Conservation (phyloP, 2,888 invertebrate genomes). For the Drosophila infuscata region DNA sequence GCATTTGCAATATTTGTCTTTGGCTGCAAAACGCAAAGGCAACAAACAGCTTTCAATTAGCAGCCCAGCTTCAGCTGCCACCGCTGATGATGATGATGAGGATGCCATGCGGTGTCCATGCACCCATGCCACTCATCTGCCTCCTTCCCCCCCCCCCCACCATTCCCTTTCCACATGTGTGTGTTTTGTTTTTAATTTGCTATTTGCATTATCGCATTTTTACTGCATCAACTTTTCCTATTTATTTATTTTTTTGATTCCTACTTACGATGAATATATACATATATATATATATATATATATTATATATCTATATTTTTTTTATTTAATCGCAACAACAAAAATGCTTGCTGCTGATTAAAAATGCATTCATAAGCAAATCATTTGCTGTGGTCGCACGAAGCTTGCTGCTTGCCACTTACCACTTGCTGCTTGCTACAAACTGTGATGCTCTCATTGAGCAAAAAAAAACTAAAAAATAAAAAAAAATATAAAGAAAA, state of each 20-base stretch:
- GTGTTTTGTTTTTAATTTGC: constrained; percentile 66
- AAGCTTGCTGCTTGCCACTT: not conserved
- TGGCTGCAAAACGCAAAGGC: constrained; percentile 78
- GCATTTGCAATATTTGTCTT: constrained; percentile 77
- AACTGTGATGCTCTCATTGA: not conserved
- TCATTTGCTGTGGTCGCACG: constrained; percentile 22
- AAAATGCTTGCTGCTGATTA: constrained; percentile 57
- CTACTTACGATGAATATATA: not conserved
- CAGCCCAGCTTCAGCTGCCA: constrained; percentile 22
- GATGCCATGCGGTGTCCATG: not conserved
- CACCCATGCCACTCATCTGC: not conserved
- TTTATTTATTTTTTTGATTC: constrained; percentile 1
- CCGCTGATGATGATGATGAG: not conserved
- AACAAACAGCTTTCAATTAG: constrained; percentile 73
- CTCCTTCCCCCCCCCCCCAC: not conserved
- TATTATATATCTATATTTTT: constrained; percentile 50
- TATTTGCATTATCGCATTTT: constrained; percentile 72
- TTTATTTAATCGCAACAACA: not conserved
- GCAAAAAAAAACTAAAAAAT: not conserved
- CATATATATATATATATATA: constrained; percentile 46
- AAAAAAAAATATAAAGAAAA: constrained; percentile 1
- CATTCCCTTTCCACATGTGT: not conserved
- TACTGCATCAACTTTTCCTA: constrained; percentile 15
- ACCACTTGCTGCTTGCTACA: not conserved
- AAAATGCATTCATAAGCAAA: constrained; percentile 65